Evolutionary conservation across 1,140 invertebrate species (phyloP).

Genomic region (Cotesia typhae): DNA sequence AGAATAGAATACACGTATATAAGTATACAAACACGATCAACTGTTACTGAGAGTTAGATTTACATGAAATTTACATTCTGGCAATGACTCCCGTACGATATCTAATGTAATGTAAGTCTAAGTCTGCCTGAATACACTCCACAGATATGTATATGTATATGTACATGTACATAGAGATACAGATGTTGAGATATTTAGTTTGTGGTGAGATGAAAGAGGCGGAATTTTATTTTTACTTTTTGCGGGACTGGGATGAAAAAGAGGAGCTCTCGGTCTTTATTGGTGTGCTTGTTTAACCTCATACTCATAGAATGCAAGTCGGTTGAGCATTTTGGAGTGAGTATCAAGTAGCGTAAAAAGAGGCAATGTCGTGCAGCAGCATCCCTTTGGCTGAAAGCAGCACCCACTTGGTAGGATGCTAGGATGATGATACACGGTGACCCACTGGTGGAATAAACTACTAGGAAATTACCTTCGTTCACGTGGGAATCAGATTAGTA

Average conservation of each 20-base stretch:
- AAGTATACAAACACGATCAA: no score
- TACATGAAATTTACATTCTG: slow-evolving; percentile 45
- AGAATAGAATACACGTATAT: no score
- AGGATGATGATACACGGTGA: slow-evolving; percentile 42
- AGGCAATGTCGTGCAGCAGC: slow-evolving; percentile 22
- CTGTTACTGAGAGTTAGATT: slow-evolving; percentile 29
- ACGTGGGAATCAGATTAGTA: slow-evolving; percentile 29
- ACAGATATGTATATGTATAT: background rate
- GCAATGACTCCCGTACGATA: slow-evolving; percentile 35
- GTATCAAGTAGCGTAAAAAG: slow-evolving; percentile 14
- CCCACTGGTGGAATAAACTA: slow-evolving; percentile 34
- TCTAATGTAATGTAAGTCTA: background rate
- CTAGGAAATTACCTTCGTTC: slow-evolving; percentile 29
- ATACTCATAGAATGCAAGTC: no score
- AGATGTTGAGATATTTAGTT: background rate
- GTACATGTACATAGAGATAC: no score
- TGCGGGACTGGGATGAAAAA: slow-evolving; percentile 4
- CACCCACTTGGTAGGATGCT: slow-evolving; percentile 9
- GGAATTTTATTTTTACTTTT: background rate
- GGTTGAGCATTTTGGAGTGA: no score
- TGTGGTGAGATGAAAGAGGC: background rate
- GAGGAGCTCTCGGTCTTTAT: background rate
- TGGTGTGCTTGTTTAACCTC: background rate
- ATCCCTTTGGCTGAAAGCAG: slow-evolving; percentile 5
- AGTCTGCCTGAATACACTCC: background rate